Conservation (phyloP, 2,888 invertebrate genomes). For the Meta bourneti region DNA sequence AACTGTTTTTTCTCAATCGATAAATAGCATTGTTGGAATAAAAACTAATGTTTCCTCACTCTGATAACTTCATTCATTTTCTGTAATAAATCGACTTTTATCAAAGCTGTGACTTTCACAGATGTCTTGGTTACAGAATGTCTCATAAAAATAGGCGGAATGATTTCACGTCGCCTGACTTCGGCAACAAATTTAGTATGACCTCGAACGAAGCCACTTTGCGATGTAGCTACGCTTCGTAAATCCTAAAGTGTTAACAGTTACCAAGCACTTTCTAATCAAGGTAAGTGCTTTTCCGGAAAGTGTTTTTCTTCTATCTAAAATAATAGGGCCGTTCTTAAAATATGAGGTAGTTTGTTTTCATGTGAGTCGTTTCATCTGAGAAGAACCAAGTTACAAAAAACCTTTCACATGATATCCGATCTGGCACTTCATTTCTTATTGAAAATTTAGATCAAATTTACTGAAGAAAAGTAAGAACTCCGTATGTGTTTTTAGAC, state of each 20-base stretch:
- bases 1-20: too few species aligned
- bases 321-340: conserved; percentile 43
- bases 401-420: not conserved
- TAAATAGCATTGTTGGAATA: too few species aligned
- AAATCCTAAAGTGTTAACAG: conserved; percentile 45
- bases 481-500: too few species aligned
- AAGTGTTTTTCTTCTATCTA: conserved; percentile 47
- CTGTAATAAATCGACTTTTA: not conserved
- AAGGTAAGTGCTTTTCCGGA: conserved; percentile 43
- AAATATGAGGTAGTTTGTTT: conserved; percentile 23
- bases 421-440: not conserved
- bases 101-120: not conserved
- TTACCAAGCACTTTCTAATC: conserved; percentile 50
- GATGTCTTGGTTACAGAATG: not conserved
- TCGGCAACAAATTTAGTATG: conserved; percentile 33
- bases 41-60: not conserved
- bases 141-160: not conserved
- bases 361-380: conserved; percentile 15
- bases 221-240: conserved; percentile 31
- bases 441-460: not conserved
- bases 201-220: conserved; percentile 15
- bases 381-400: not conserved
- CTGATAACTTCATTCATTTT: not conserved
- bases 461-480: not conserved
- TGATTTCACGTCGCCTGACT: conserved; percentile 13